Base-by-base conservation (phyloP, 2,113 vertebrate genomes). In the Murina feae region DNA sequence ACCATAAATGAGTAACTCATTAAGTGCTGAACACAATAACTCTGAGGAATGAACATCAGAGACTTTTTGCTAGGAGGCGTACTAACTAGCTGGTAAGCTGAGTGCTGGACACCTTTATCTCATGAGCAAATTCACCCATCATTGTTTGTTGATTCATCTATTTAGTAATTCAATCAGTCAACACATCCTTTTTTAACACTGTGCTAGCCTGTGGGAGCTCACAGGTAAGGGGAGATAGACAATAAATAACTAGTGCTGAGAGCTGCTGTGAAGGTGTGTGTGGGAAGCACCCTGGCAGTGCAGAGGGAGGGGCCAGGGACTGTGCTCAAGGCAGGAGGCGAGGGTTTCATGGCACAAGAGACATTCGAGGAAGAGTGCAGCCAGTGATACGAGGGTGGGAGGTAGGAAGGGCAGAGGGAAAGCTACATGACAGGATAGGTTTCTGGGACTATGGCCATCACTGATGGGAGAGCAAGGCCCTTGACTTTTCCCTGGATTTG, bases 111-210 rank as follows among this genome's bases (percentile, higher is more conserved):
- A n/a, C 92, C 20, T 79, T 95, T 75, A 90, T 79, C 91, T 74
- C 32, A n/a, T 20, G 49, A 79, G 83, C 71, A 79, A 96, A 86
- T 76, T 83, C 72, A 84, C n/a, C 35, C 23, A 65, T 47, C 55
- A 60, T 60, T 28, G 44, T 85, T 83, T 94, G 86, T 95, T 89
- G 86, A 94, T 92, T 63, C 93, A 65, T 66, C 74, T 90, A 35
- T 68, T 95, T 88, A 86, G 60, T 78, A 89, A 90, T 71, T 63
- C 88, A 28, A 6, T 90, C 49, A 58, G 79, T 95, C 86, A 90
- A 90, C 53, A 96, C 81, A 80, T 68, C 78, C 37, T 75, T 63
- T 63, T 89, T 55, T 42, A 95, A 74, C n/a, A 53, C 18, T 42
- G 18, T 37, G 53, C 71, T 83, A 51, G 81, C 44, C 30, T 53